Percentiles rank a stretch among this genome's conserved stretches.
These are phyloP conservation scores for Anhinga anhinga DNA, from an alignment of 2,113 vertebrate species.

Conservation along the genomic window DNA sequence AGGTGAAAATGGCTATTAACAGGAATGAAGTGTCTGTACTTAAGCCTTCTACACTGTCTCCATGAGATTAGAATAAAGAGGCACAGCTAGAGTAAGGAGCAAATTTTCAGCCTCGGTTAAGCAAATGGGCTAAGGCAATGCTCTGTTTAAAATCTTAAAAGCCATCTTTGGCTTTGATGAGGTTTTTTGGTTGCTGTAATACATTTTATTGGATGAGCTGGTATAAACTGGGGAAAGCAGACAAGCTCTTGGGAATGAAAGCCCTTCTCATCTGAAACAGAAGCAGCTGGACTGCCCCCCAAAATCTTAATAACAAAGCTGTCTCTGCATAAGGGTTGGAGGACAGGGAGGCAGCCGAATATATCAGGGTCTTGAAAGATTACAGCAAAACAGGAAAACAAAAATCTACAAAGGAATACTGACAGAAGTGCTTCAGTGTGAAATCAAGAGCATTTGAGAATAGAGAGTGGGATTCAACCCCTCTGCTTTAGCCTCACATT, in stretches of 20 bases:
- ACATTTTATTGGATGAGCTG: constrained; percentile 17
- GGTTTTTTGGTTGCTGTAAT: not conserved
- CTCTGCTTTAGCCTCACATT: not conserved
- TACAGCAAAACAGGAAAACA: not conserved
- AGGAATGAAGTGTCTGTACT: not conserved
- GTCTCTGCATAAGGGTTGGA: not conserved
- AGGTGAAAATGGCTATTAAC: constrained; percentile 14
- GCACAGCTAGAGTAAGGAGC: not conserved
- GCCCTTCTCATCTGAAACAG: not conserved
- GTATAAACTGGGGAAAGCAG: not conserved
- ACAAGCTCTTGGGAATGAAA: not conserved
- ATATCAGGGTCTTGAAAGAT: not conserved
- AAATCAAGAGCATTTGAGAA: not conserved
- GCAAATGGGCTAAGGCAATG: not conserved
- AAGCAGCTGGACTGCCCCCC: not conserved
- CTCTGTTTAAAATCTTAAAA: not conserved
- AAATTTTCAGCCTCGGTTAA: constrained; percentile 6
- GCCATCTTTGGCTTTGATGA: not conserved
- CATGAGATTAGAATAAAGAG: not conserved
- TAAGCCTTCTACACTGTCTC: not conserved
- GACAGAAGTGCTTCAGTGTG: not conserved
- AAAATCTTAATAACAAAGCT: not conserved
- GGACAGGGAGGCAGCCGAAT: not conserved
- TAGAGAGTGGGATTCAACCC: not conserved
- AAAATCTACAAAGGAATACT: not conserved